Percentiles rank a stretch among this genome's conserved stretches.
Evolutionary conservation across 2,888 invertebrate species (phyloP).

Genomic region (Drosophila tanythrix): DNA sequence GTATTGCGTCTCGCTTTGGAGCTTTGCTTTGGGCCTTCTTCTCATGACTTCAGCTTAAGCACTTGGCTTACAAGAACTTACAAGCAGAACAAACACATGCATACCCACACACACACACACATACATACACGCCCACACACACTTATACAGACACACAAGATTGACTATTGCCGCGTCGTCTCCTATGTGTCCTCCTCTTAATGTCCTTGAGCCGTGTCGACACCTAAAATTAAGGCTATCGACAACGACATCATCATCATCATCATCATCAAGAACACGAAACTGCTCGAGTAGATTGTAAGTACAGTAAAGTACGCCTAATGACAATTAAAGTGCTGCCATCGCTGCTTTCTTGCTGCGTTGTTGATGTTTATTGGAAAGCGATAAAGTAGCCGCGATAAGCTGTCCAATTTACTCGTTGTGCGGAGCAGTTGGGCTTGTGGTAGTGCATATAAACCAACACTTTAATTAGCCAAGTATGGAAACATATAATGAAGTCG

Average conservation of each 20-base stretch:
- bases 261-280: conserved; percentile 32
- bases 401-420: conserved; percentile 42
- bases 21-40: conserved; percentile 25
- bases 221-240: conserved; percentile 78
- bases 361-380: conserved; percentile 67
- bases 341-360: conserved; percentile 2
- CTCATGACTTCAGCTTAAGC: conserved; percentile 42
- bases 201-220: conserved; percentile 74
- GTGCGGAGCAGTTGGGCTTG: neutral
- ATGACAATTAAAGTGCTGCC: conserved; percentile 73
- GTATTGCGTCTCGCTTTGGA: conserved; percentile 4
- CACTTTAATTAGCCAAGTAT: conserved; percentile 67
- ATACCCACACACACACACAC: neutral
- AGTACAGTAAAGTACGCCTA: conserved; percentile 68
- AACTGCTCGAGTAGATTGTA: conserved; percentile 49
- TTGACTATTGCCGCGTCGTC: conserved; percentile 28
- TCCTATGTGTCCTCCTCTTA: conserved; percentile 45
- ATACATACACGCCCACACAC: neutral
- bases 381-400: conserved; percentile 67
- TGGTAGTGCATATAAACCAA: conserved; percentile 36
- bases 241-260: conserved; percentile 49
- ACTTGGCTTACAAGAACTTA: conserved; percentile 58
- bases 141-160: conserved; percentile 1
- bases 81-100: conserved; percentile 21
- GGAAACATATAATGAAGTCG: conserved; percentile 67